Conservation (phyloP, 2,888 invertebrate genomes). For the Drosophila recens region DNA sequence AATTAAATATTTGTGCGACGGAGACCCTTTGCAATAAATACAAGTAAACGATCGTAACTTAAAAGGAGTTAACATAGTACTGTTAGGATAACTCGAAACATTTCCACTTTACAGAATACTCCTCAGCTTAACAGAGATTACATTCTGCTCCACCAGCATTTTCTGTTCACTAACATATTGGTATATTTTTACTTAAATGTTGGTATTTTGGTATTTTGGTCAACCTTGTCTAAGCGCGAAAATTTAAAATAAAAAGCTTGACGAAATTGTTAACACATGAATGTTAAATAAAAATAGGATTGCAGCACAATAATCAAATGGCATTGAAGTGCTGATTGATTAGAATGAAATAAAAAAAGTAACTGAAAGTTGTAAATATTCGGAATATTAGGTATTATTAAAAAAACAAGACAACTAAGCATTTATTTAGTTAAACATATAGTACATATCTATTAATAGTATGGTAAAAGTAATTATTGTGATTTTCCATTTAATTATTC, state of each 20-base stretch:
- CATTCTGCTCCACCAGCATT: background rate
- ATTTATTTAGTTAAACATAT: constrained; percentile 56
- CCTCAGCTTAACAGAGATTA: constrained; percentile 2
- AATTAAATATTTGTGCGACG: background rate
- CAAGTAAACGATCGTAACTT: background rate
- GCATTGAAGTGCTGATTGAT: background rate
- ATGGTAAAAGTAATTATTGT: constrained; percentile 58
- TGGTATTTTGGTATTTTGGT: background rate
- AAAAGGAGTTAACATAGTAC: background rate
- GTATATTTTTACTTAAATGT: background rate
- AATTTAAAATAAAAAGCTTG: background rate
- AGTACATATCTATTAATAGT: constrained; percentile 41
- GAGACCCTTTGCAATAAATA: too few relatives aligned
- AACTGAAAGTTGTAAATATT: background rate
- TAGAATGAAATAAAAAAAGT: background rate
- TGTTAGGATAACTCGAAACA: background rate
- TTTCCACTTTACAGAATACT: background rate
- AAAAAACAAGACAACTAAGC: constrained; percentile 57
- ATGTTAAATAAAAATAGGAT: background rate
- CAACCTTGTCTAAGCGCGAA: background rate
- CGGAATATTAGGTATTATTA: constrained; percentile 1
- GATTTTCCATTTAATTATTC: constrained; percentile 21
- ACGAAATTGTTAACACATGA: background rate
- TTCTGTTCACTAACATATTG: constrained; percentile 1
- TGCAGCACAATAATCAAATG: background rate